phyloP scores from a whole-genome alignment of 2,797 vertebrate species.

The Eulemur rubriventer region DNA sequence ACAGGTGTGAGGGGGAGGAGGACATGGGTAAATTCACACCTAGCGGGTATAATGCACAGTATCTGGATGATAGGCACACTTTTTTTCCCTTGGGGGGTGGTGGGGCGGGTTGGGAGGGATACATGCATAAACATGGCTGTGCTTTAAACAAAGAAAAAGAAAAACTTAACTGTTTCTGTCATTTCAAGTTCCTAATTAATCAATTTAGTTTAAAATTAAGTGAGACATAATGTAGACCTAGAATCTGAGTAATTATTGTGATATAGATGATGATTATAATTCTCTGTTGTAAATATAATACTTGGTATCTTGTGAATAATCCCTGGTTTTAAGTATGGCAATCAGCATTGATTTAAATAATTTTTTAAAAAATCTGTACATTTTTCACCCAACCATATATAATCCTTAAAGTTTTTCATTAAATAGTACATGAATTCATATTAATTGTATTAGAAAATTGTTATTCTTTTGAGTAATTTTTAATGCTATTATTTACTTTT shows the following conservation, averaged over 20 bases:
- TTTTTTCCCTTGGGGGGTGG: no score
- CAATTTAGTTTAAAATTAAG: not conserved
- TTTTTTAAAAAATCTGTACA: not conserved
- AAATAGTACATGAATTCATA: not conserved
- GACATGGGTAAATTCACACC: no score
- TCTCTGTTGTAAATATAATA: not conserved
- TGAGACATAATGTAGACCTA: not conserved
- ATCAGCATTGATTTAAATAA: not conserved
- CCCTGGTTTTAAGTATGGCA: not conserved
- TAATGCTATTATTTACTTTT: not conserved
- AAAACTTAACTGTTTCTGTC: not conserved
- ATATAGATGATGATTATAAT: not conserved
- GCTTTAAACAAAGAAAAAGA: not conserved
- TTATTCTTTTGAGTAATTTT: not conserved
- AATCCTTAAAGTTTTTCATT: not conserved
- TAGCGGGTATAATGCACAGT: no score
- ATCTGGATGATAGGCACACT: no score
- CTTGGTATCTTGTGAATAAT: not conserved
- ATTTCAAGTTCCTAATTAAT: not conserved
- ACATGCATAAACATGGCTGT: not conserved
- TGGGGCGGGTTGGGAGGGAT: fast-evolving
- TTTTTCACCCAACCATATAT: not conserved
- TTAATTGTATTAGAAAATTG: not conserved
- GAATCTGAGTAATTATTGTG: not conserved
- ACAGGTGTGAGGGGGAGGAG: no score